These are phyloP conservation scores for Tinea pellionella DNA, from an alignment of 2,888 invertebrate genomes.

Conservation along the genomic window DNA sequence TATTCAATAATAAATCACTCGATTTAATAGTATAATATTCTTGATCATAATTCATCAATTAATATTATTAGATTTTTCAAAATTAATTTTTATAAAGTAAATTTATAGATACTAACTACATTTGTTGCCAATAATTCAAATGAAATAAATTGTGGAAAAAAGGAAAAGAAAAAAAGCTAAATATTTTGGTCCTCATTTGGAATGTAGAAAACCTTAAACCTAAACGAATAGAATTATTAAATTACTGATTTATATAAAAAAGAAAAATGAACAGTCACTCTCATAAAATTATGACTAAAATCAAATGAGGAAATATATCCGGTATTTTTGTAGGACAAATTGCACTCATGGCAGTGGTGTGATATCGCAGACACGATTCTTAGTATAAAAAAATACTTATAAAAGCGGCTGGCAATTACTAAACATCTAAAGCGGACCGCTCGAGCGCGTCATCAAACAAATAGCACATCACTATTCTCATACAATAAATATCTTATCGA, in stretches of 20 bases:
- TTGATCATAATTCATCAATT: not conserved
- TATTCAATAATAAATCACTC: not conserved
- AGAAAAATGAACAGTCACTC: slow-evolving; percentile 33
- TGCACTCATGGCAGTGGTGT: slow-evolving; percentile 64
- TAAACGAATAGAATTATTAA: slow-evolving; percentile 16
- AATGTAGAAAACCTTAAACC: slow-evolving; percentile 50
- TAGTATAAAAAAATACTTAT: slow-evolving; percentile 39
- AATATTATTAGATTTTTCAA: not conserved
- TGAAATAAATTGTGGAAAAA: slow-evolving; percentile 7
- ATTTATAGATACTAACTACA: not conserved
- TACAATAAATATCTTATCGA: slow-evolving; percentile 5
- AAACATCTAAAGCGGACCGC: slow-evolving; percentile 43
- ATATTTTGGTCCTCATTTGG: slow-evolving; percentile 59
- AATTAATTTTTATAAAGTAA: not conserved
- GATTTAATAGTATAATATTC: not conserved
- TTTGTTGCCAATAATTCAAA: slow-evolving; percentile 7
- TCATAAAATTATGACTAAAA: slow-evolving; percentile 50
- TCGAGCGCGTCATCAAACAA: slow-evolving; percentile 36
- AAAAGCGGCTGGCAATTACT: slow-evolving; percentile 66
- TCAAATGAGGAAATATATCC: slow-evolving; percentile 44
- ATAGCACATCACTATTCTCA: slow-evolving; percentile 1
- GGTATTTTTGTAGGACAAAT: slow-evolving; percentile 41
- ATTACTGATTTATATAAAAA: slow-evolving; percentile 19
- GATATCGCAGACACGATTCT: slow-evolving; percentile 54
- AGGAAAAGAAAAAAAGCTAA: slow-evolving; percentile 19